These are phyloP conservation scores for Brachyhypopomus gauderio DNA, from an alignment of 2,113 vertebrate species.

Conservation along the genomic window DNA sequence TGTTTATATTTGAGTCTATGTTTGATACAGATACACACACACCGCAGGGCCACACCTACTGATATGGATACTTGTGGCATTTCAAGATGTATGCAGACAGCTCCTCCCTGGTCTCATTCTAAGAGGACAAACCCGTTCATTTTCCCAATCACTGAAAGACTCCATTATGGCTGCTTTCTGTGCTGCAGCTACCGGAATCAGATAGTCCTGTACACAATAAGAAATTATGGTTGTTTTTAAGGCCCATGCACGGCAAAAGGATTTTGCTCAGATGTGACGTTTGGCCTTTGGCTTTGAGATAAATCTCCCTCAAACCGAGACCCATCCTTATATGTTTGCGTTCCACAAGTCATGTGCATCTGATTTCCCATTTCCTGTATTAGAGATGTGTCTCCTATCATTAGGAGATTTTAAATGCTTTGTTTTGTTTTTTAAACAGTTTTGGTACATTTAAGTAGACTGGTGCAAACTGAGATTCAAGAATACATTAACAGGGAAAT, in stretches of 20 bases:
- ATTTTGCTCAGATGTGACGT: background rate
- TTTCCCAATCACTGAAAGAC: slow-evolving; percentile 64
- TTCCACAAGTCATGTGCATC: background rate
- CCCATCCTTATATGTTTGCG: background rate
- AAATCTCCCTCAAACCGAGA: background rate
- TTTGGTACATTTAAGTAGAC: background rate
- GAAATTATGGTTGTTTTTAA: background rate
- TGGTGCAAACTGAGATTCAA: background rate
- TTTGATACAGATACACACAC: slow-evolving; percentile 4
- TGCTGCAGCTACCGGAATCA: background rate
- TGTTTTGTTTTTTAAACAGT: background rate
- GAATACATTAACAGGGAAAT: background rate
- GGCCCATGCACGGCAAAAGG: too few relatives aligned
- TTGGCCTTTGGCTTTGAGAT: background rate
- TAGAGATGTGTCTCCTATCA: background rate
- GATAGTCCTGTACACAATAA: background rate
- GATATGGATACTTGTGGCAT: slow-evolving; percentile 69
- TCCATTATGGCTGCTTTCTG: slow-evolving; percentile 49
- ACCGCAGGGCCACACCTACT: slow-evolving; percentile 53
- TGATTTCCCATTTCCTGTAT: background rate
- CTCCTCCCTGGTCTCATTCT: slow-evolving; percentile 66
- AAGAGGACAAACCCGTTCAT: slow-evolving; percentile 66
- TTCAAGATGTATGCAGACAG: slow-evolving; percentile 65
- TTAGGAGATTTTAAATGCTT: background rate
- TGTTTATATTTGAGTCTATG: slow-evolving; percentile 18